These are phyloP conservation scores for Noctua pronuba DNA, from an alignment of 2,888 invertebrate species.

Conservation along the genomic window DNA sequence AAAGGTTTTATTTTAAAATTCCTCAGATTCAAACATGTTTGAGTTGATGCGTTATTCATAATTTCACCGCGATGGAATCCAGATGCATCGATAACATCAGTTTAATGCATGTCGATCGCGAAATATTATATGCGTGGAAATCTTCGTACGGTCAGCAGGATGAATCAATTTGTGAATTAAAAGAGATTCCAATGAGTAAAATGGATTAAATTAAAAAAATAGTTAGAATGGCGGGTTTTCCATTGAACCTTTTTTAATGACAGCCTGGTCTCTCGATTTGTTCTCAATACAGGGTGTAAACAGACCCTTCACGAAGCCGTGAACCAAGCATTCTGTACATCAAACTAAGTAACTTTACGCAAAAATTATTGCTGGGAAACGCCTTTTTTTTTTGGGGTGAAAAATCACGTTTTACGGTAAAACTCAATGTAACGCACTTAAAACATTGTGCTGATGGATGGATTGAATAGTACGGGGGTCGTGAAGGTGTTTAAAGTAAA, in stretches of 20 bases:
- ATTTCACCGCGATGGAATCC: slow-evolving; percentile 74
- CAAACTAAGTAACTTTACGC: no score
- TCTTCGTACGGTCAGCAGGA: slow-evolving; percentile 59
- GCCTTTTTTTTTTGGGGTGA: no score
- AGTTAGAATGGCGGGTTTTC: neutral
- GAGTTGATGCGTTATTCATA: slow-evolving; percentile 73
- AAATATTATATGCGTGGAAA: slow-evolving; percentile 83
- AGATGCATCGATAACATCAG: slow-evolving; percentile 81
- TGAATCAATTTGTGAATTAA: slow-evolving; percentile 33
- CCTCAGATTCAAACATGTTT: slow-evolving; percentile 74
- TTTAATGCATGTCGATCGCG: slow-evolving; percentile 80
- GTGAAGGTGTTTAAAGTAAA: no score
- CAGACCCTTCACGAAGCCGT: no score
- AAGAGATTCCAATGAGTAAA: neutral
- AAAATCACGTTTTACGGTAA: no score
- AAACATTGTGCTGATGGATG: no score
- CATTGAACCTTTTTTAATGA: neutral
- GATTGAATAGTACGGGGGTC: no score
- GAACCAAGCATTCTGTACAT: no score
- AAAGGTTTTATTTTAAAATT: slow-evolving; percentile 69
- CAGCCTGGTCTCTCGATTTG: neutral
- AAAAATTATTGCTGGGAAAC: no score
- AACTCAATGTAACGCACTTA: no score
- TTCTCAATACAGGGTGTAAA: no score
- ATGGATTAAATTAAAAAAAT: no score